These are phyloP conservation scores for silkworm (Bombyx mori) DNA, from an alignment of 1,140 invertebrate species.

Conservation along the genomic window ASM3026992v2 NC_085120.1:1037001-1037500, in stretches of 20 bases:
- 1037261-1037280: no score
- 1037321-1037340: no score
- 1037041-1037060: conserved; percentile 51
- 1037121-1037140: conserved; percentile 72
- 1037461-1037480: no score
- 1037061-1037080: conserved; percentile 60
- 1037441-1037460: no score
- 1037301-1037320: no score
- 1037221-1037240: conserved; percentile 71
- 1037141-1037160: conserved; percentile 76
- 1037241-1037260: not conserved
- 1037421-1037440: no score
- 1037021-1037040: conserved; percentile 73
- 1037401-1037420: no score
- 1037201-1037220: conserved; percentile 71
- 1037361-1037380: no score
- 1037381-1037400: no score
- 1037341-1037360: no score
- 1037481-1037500: no score
- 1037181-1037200: conserved; percentile 63
- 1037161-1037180: conserved; percentile 79
- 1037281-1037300: no score
- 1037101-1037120: conserved; percentile 74
- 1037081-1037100: conserved; percentile 81
- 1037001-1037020: conserved; percentile 78